Evolutionary conservation across 2,797 vertebrate species (phyloP).

Genomic region (Alca torda): DNA sequence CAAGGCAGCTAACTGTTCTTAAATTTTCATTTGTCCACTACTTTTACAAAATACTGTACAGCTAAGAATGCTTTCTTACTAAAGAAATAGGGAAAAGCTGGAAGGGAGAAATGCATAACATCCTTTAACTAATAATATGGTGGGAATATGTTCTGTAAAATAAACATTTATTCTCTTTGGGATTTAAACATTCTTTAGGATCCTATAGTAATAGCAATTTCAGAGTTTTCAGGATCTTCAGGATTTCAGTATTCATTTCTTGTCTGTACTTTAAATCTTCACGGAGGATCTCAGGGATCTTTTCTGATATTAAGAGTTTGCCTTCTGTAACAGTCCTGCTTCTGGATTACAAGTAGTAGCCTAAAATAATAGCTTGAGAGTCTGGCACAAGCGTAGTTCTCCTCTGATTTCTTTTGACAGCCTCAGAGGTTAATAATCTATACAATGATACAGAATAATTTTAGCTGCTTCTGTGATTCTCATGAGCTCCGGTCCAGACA

Average conservation of each 20-base stretch:
- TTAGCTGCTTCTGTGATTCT: background rate
- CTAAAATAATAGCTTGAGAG: background rate
- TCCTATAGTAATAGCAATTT: background rate
- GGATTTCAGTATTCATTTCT: background rate
- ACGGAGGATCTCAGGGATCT: background rate
- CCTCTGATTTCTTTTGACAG: background rate
- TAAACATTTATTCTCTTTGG: background rate
- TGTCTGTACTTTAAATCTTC: background rate
- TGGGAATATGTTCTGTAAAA: background rate
- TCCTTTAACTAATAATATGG: background rate
- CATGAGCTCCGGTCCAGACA: background rate
- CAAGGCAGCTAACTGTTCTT: slow-evolving; percentile 71
- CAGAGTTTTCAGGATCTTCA: background rate
- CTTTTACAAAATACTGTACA: slow-evolving; percentile 65
- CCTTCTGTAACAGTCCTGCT: background rate
- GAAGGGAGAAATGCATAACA: background rate
- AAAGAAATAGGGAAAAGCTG: background rate
- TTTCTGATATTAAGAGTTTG: background rate
- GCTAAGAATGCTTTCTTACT: slow-evolving; percentile 46
- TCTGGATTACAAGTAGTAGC: background rate
- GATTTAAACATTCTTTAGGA: background rate
- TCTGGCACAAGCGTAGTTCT: background rate
- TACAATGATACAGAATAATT: background rate
- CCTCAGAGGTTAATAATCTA: background rate
- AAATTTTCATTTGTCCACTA: slow-evolving; percentile 77